These are phyloP conservation scores for Yponomeuta malinellus DNA, from an alignment of 2,888 invertebrate species.

Conservation along the genomic window DNA sequence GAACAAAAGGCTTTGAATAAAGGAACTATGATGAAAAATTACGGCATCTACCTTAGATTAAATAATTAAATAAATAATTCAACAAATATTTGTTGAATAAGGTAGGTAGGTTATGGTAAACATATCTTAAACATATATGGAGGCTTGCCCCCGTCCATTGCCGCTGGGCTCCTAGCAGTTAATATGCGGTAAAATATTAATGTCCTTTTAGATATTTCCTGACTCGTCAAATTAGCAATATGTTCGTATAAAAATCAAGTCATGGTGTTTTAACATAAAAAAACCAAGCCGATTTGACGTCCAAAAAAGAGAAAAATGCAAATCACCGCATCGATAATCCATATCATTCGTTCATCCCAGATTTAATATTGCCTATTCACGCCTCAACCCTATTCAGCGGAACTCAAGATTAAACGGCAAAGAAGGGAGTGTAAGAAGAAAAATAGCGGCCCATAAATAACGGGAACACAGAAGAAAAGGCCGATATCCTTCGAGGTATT, in stretches of 20 bases:
- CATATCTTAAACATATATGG: too few relatives aligned
- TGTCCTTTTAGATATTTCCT: too few relatives aligned
- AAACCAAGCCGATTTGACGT: background rate
- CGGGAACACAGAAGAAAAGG: constrained; percentile 28
- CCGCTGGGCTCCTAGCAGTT: too few relatives aligned
- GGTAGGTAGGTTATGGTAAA: too few relatives aligned
- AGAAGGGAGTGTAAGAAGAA: constrained; percentile 14
- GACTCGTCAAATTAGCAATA: too few relatives aligned
- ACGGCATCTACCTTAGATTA: too few relatives aligned
- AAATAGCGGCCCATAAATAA: constrained; percentile 31
- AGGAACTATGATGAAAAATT: too few relatives aligned
- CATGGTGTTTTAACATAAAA: background rate
- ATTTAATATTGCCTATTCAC: background rate
- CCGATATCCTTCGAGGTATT: constrained; percentile 28
- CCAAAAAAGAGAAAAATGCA: background rate
- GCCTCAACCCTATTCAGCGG: constrained; percentile 10
- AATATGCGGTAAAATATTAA: too few relatives aligned
- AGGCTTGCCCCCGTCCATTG: too few relatives aligned
- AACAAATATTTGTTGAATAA: too few relatives aligned
- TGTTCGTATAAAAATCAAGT: background rate
- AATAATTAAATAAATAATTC: too few relatives aligned
- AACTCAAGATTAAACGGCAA: constrained; percentile 8
- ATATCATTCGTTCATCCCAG: background rate
- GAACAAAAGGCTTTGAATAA: too few relatives aligned
- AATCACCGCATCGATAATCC: background rate